Evolutionary conservation across 1,140 invertebrate species (phyloP).

Genomic region (Hestina assimilis): DNA sequence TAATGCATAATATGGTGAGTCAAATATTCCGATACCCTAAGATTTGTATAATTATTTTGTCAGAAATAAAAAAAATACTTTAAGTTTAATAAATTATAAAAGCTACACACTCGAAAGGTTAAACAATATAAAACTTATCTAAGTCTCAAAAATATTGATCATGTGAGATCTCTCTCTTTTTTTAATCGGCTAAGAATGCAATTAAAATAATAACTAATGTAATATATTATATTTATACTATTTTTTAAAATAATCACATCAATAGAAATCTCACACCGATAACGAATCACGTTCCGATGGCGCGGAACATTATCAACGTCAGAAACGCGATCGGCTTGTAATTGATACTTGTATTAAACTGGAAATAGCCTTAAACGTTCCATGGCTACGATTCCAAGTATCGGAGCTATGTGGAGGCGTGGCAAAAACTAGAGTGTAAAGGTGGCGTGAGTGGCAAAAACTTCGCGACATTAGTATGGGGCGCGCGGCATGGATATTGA

Average conservation of each 20-base stretch:
- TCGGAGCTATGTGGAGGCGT: background rate
- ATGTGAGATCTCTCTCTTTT: too few relatives aligned
- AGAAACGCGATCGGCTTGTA: constrained; percentile 5
- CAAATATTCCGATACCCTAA: too few relatives aligned
- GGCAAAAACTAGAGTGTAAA: constrained; percentile 7
- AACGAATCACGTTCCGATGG: background rate
- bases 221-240: too few relatives aligned
- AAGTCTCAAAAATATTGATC: too few relatives aligned
- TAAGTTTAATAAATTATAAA: too few relatives aligned
- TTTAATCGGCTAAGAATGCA: too few relatives aligned
- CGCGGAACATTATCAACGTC: background rate
- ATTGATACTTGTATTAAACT: constrained; percentile 14
- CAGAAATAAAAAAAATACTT: too few relatives aligned
- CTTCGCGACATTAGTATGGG: background rate
- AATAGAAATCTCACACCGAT: background rate
- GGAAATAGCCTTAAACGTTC: constrained; percentile 9
- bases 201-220: too few relatives aligned
- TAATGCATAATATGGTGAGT: too few relatives aligned
- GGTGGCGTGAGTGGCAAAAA: constrained; percentile 4
- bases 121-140: too few relatives aligned
- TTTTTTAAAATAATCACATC: background rate
- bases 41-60: too few relatives aligned
- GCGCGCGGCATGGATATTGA: background rate
- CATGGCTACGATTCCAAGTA: constrained; percentile 1
- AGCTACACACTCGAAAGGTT: too few relatives aligned